Evolutionary conservation across 1,140 invertebrate genomes (phyloP), one percentile per base, ranked within the genome.

Genomic region (Drepana arcuata): DNA sequence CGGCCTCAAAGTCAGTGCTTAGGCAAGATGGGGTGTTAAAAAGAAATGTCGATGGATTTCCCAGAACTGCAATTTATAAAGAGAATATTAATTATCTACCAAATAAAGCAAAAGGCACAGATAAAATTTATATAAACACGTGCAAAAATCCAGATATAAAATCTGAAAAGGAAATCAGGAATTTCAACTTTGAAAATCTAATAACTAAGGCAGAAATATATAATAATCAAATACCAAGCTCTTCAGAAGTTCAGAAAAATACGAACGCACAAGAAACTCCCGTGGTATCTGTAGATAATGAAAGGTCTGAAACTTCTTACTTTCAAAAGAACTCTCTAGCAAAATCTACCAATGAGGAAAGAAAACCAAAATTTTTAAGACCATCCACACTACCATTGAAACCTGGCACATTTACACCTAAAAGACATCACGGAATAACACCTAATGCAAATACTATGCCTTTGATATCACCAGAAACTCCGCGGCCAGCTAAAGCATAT

Each of bases 401-500:
- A 70, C 92, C 92, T 2, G 92, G 91, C 2, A 92, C 91, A 1
- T 93, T 92, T 57, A 89, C 89, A 1, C 88, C 91, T 0, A 94
- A 94, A 61, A 87, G 87, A 31, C 90, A 92, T 63, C 91, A 92
- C 48, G 92, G 92, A 0, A 89, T 91, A 18, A 92, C 90, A 1
- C 90, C 90, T 0, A 92, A 89, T 25, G 88, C 90, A 5, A 91
- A 92, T 42, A 92, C 91, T 11, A 83, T 93, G 61, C 88, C 91
- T 1, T 74, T 94, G 18, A 91, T 94, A 15, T 96, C 93, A 50
- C 95, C 95, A 0, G 95, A 97, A 70, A 97, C 95, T 0, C 95
- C 95, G 6, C 78, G 94, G 5, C 92, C 93, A 0, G 91, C 90
- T 21, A 95, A 95, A 63, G 91, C 91, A n/a, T 95, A 93, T 50